These are phyloP conservation scores for Sinonovacula constricta DNA, from an alignment of 1,140 invertebrate species.

Conservation along the genomic window DNA sequence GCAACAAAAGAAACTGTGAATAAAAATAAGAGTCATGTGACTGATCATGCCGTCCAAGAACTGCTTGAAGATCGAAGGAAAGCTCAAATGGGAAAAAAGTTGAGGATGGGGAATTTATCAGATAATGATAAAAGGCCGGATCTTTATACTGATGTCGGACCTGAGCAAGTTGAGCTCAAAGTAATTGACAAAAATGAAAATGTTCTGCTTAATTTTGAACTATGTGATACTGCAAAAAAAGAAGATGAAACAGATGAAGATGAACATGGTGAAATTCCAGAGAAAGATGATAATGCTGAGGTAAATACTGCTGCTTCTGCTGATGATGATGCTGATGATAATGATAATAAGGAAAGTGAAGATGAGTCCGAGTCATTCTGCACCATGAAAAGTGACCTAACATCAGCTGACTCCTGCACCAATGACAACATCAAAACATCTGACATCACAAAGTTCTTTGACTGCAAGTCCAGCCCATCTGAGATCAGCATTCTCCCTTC, in stretches of 20 bases:
- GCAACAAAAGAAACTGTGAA: neutral
- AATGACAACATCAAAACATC: no score
- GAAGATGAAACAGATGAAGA: neutral
- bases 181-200: neutral
- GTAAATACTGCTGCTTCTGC: neutral
- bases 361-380: neutral
- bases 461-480: neutral
- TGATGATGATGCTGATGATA: no score
- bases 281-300: neutral
- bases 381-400: no score
- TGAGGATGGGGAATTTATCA: neutral
- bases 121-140: neutral
- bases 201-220: neutral
- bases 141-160: neutral
- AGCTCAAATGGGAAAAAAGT: neutral
- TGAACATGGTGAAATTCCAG: neutral
- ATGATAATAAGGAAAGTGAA: neutral
- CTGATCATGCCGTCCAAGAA: neutral
- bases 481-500: no score
- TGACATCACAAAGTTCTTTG: neutral
- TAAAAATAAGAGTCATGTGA: neutral
- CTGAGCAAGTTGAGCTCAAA: neutral
- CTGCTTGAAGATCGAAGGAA: constrained; percentile 9
- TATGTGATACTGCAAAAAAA: neutral
- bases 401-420: no score